phyloP scores from a whole-genome alignment of 2,797 vertebrate species.

The Rhinoraja longicauda region DNA sequence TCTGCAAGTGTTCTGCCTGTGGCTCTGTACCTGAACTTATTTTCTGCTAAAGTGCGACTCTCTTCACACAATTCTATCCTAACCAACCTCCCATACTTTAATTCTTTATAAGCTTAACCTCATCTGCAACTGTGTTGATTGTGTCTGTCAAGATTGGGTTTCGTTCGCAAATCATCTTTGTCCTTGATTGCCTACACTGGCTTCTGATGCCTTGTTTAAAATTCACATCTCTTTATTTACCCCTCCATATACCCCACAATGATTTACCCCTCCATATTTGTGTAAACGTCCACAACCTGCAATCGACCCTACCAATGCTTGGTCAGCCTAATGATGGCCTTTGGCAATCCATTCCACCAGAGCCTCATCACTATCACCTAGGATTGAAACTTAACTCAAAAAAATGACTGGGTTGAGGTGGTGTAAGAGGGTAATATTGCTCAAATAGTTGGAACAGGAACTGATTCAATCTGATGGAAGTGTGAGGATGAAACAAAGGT shows the following conservation, averaged over 20 bases:
- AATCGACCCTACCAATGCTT: background rate
- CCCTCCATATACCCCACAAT: no score
- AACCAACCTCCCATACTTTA: no score
- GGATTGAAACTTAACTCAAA: no score
- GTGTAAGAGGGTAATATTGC: no score
- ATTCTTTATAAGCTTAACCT: background rate
- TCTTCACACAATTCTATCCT: background rate
- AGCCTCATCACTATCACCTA: background rate
- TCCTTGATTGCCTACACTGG: background rate
- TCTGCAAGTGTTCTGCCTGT: background rate
- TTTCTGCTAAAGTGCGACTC: background rate
- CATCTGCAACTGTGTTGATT: background rate
- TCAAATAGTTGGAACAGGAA: no score
- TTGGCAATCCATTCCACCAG: background rate
- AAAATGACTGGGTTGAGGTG: no score
- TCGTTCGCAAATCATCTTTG: background rate
- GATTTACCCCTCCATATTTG: no score
- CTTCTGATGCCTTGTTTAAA: background rate
- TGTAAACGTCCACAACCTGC: background rate
- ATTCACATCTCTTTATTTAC: background rate
- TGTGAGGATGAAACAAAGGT: no score
- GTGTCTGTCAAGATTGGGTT: background rate
- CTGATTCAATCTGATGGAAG: no score
- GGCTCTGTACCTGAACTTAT: background rate
- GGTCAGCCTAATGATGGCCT: background rate